Evolutionary conservation across 1,140 invertebrate species (phyloP), one percentile per base, ranked within the genome.

Genomic region (Psilanteris sp.): DNA sequence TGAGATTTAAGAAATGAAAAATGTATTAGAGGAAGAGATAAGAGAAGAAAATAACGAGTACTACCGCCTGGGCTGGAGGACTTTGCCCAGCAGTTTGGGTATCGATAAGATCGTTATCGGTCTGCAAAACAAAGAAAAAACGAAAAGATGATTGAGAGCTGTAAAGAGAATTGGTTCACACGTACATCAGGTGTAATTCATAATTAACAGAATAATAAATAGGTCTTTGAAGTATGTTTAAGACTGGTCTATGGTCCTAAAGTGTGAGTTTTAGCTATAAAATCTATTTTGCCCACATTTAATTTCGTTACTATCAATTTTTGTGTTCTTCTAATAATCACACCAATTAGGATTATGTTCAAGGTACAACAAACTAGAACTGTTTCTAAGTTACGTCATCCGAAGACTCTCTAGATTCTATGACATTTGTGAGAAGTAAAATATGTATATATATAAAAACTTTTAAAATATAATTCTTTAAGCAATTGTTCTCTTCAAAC

Each of bases 21-120:
- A 77, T 39, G 50, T 71, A 61, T 62, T 75, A 70, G 39, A 75
- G 66, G 59, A 81, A 67, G 55, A 72, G 64, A 76, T 80, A 81
- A 85, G 78, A 84, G 62, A 86, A 84, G 81, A 83, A 83, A 88
- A 82, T 76, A 83, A 81, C 86, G 83, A 87, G 83, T 89, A 89
- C 87, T 88, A 89, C 87, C 87, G 87, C 87, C 84, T 88, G 87
- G 87, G 87, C 87, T 82, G 86, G 85, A 87, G 87, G 83, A 87
- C 81, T 88, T 88, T 88, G 87, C 87, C 87, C 87, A 79, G 87
- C 85, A 87, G 84, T 88, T 87, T 88, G 85, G 80, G 86, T 87
- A 88, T 87, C 85, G 84, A 87, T 88, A 87, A 83, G 85, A 85
- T 88, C 87, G 85, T 88, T 88, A 89, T 89, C 85, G 79, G 83